Evolutionary conservation across 2,797 vertebrate species (phyloP), one percentile per base, ranked within the genome.

Genomic region (Muscicapa comitata): DNA sequence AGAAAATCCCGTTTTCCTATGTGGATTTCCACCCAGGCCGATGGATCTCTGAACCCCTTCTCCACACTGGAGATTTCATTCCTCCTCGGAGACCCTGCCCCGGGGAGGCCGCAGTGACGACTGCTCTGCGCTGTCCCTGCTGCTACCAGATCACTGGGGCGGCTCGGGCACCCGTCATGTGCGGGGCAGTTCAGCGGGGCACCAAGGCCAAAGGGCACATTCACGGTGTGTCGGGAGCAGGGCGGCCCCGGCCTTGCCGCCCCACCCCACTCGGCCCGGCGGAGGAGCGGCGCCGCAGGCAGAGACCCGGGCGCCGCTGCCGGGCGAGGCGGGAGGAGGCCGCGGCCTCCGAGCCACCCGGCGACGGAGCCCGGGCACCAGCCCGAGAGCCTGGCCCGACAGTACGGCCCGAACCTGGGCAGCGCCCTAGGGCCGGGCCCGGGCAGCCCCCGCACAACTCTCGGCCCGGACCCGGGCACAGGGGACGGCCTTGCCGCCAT

Each of bases 31-130:
- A 2, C n/a, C 23, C 9, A 18, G 18, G 42, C 24, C 3, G 21
- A 11, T 5, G 13, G 29, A 45, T 8, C 47, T n/a, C 62, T 7
- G 1, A 11, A 31, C 1, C 8, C 6, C 7, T 26, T 37, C 25
- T 37, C 25, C 6, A 6, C 6, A 7, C 0, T 3, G 7, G 24
- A 55, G 20, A 16, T 35, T 17, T 33, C 16, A 2, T 24, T n/a
- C 10, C 48, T 29, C 24, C 66, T 23, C 5, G 25, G 45, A 9
- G 45, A 47, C 33, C 7, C 3, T 2, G 8, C 5, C 9, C 28
- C 19, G 9, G 18, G 48, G 2, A 73, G 15, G 47, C 45, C 33
- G 17, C 68, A 61, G 31, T 28, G 47, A 51, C 26, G 21, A 25
- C 47, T 17, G 40, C 18, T 42, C 31, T 26, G 33, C 33, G 6